phyloP scores from a whole-genome alignment of 2,888 invertebrate species.

The Caenorhabditis sp. region DNA sequence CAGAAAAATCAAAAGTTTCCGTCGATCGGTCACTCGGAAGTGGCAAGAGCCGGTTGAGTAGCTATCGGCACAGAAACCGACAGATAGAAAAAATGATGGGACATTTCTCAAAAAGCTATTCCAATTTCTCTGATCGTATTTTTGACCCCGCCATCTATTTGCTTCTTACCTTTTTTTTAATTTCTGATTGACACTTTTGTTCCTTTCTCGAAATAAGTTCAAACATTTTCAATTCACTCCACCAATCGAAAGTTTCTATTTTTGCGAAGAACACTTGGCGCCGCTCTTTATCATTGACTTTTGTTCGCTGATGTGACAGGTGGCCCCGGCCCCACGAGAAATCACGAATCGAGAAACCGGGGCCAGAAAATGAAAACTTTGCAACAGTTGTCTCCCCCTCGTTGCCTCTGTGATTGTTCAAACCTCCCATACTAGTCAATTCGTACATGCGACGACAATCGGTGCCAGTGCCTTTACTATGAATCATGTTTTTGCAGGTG shows the following conservation, averaged over 20 bases:
- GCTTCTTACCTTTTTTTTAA: too few species aligned
- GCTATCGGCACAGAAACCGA: constrained; percentile 30
- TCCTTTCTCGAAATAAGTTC: not conserved
- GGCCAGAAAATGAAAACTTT: constrained; percentile 3
- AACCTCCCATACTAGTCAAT: constrained; percentile 4
- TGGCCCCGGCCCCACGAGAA: not conserved
- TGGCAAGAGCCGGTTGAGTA: constrained; percentile 25
- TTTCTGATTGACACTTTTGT: not conserved
- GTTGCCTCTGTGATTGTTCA: not conserved
- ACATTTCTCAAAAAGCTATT: not conserved
- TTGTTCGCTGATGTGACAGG: not conserved
- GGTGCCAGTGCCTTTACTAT: constrained; percentile 19
- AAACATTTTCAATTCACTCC: not conserved
- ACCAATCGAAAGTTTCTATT: not conserved
- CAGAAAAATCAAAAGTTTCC: constrained; percentile 15
- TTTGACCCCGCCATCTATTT: too few species aligned
- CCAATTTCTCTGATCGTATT: too few species aligned
- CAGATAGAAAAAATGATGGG: constrained; percentile 12
- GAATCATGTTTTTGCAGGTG: constrained; percentile 36
- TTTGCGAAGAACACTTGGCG: not conserved
- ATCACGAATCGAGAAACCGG: not conserved
- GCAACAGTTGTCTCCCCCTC: constrained; percentile 10
- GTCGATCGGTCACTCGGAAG: constrained; percentile 26
- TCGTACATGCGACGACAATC: not conserved
- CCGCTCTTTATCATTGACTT: not conserved